Evolutionary conservation across 2,797 vertebrate genomes (phyloP).

Genomic region (Muscicapa striata): DNA sequence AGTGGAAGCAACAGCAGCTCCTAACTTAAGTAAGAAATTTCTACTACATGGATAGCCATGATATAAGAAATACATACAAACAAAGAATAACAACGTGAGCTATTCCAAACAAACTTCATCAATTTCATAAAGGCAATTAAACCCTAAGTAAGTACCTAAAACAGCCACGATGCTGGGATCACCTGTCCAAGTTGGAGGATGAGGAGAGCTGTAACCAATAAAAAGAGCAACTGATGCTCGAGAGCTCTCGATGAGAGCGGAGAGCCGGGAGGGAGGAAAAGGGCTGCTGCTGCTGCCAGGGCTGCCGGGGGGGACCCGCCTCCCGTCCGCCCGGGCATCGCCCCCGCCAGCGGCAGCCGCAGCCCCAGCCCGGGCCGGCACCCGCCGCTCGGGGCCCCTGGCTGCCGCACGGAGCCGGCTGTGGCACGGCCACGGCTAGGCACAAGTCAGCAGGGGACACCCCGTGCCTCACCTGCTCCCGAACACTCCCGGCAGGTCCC

Average conservation of each 20-base stretch:
- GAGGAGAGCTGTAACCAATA: not conserved
- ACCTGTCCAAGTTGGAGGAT: not conserved
- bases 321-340: not conserved
- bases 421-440: not conserved
- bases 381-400: not conserved
- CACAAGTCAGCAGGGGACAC: not conserved
- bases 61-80: not conserved
- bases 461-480: too few relatives aligned
- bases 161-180: not conserved
- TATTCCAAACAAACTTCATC: not conserved
- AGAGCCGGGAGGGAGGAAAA: not conserved
- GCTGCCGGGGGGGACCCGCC: not conserved
- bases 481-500: not conserved
- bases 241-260: not conserved
- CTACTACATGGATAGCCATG: not conserved
- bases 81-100: not conserved
- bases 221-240: not conserved
- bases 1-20: not conserved
- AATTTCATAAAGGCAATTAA: not conserved
- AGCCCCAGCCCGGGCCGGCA: not conserved
- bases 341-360: not conserved
- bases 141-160: not conserved
- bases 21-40: not conserved
- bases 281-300: not conserved
- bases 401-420: not conserved